A percentile compares a stretch with the other conserved stretches of the same genome.
Conservation (phyloP, 2,113 vertebrate species). For the Nycticryphes semicollaris region DNA sequence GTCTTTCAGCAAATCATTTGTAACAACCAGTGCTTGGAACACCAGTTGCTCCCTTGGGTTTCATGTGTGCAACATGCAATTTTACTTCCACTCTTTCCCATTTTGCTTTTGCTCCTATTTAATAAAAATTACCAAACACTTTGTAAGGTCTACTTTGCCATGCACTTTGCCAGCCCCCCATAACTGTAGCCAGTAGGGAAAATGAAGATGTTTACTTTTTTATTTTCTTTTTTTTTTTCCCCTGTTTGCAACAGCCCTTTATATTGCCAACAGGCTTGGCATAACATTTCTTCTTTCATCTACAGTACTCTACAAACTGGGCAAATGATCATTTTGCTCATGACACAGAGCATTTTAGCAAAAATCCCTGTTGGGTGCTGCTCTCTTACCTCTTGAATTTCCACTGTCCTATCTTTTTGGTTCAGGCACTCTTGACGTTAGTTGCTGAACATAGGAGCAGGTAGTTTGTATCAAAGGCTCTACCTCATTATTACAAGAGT, state of each 20-base stretch:
- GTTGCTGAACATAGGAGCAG: neutral
- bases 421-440: neutral
- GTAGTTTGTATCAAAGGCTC: neutral
- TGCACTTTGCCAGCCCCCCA: neutral
- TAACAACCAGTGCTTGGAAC: constrained; percentile 28
- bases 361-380: neutral
- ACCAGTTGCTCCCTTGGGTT: constrained; percentile 35
- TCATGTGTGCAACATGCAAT: constrained; percentile 21
- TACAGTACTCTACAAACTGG: neutral
- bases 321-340: neutral
- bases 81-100: neutral
- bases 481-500: neutral
- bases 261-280: neutral
- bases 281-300: neutral
- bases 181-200: neutral
- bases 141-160: neutral
- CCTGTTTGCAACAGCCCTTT: neutral
- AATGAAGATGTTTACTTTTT: neutral
- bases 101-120: neutral
- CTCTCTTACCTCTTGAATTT: neutral
- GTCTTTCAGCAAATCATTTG: constrained; percentile 49
- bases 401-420: neutral
- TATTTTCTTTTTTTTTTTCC: neutral
- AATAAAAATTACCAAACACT: neutral
- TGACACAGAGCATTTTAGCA: neutral